A percentile compares a stretch with the other conserved stretches of the same genome.
phyloP scores from a whole-genome alignment of 2,888 invertebrate species.

The Capitulum mitella region DNA sequence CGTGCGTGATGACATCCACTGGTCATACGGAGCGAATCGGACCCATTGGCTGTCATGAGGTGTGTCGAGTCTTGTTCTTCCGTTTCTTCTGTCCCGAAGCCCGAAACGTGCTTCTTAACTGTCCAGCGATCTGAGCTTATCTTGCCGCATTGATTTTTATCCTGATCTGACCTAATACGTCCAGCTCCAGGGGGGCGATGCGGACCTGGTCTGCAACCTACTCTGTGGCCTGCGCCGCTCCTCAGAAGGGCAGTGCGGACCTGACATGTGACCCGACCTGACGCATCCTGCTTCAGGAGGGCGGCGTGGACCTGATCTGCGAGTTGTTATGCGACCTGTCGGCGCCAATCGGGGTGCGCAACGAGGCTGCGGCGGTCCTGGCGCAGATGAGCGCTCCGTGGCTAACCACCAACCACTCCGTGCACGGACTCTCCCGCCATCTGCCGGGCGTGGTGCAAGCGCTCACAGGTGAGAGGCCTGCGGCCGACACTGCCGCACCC shows the following conservation, averaged over 20 bases:
- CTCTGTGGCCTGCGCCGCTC: neutral
- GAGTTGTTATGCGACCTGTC: slow-evolving; percentile 58
- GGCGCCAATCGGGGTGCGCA: slow-evolving; percentile 62
- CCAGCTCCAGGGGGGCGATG: too few relatives aligned
- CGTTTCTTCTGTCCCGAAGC: too few relatives aligned
- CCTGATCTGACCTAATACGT: too few relatives aligned
- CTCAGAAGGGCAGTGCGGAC: neutral
- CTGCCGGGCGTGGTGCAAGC: slow-evolving; percentile 62
- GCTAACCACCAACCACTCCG: slow-evolving; percentile 65
- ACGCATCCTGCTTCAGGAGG: slow-evolving; percentile 46
- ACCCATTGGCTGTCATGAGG: too few relatives aligned
- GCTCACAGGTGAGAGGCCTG: slow-evolving; percentile 55
- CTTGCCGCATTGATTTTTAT: too few relatives aligned
- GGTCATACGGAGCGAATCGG: too few relatives aligned
- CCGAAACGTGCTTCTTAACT: too few relatives aligned
- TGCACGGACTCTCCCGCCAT: slow-evolving; percentile 64
- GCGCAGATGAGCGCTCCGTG: slow-evolving; percentile 90
- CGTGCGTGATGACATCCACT: too few relatives aligned
- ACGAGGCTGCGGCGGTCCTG: slow-evolving; percentile 81
- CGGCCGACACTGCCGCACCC: too few relatives aligned
- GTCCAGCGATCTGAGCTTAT: too few relatives aligned
- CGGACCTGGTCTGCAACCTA: neutral
- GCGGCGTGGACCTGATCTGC: slow-evolving; percentile 73
- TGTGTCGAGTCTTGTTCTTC: too few relatives aligned
- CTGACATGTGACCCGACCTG: too few relatives aligned